Evolutionary conservation across 1,140 invertebrate genomes (phyloP).

Genomic region (Heliothis subflexa): DNA sequence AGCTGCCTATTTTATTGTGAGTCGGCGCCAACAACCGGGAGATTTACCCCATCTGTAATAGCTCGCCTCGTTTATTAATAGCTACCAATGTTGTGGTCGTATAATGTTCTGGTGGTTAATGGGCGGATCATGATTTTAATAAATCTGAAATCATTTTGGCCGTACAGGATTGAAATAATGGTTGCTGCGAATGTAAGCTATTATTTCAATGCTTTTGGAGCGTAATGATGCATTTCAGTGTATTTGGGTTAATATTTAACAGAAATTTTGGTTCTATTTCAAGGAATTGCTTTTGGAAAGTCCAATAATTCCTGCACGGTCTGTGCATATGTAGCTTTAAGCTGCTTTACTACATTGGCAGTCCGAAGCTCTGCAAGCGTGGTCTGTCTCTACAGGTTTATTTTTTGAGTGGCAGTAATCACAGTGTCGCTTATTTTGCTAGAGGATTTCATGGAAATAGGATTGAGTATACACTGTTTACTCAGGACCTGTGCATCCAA

Average conservation of each 20-base stretch:
- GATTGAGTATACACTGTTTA: not conserved
- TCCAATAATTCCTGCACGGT: not conserved
- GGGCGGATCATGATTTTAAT: conserved; percentile 58
- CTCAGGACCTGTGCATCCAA: not conserved
- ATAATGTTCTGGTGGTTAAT: conserved; percentile 62
- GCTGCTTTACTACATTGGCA: no score
- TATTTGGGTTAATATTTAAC: not conserved
- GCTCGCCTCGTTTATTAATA: conserved; percentile 61
- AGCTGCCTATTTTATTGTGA: conserved; percentile 61
- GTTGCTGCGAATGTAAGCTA: conserved; percentile 19
- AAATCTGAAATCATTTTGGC: conserved; percentile 53
- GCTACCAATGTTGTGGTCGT: conserved; percentile 59
- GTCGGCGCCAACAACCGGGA: conserved; percentile 60
- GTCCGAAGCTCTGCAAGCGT: not conserved
- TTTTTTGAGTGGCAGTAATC: conserved; percentile 4
- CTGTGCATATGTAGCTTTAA: not conserved
- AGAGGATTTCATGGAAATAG: not conserved
- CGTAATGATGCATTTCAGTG: conserved; percentile 13
- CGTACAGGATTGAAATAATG: not conserved
- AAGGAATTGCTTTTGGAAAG: not conserved
- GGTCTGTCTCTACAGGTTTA: not conserved
- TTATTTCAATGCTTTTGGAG: conserved; percentile 21
- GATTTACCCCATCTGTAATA: conserved; percentile 66
- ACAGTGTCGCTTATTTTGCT: not conserved
- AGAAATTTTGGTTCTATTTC: not conserved